phyloP scores from a whole-genome alignment of 2,888 invertebrate species.

The Apomyelois bistriatella region DNA sequence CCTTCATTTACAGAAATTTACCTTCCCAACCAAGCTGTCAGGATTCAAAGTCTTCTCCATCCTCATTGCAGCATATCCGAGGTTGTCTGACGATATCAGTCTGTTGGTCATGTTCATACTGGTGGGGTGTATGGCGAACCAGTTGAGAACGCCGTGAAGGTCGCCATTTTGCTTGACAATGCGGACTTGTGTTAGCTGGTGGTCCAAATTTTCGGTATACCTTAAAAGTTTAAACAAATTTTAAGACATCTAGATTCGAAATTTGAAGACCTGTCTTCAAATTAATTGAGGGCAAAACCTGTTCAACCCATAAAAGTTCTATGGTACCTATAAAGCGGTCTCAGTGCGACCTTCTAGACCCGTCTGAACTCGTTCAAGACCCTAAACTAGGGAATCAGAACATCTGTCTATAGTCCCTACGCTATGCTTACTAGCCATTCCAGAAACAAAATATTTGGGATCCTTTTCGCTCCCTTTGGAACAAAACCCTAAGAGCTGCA shows the following conservation, averaged over 20 bases:
- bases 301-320: too few relatives aligned
- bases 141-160: constrained; percentile 87
- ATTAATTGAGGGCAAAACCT: too few relatives aligned
- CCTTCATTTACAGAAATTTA: constrained; percentile 21
- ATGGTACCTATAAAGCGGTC: too few relatives aligned
- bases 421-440: too few relatives aligned
- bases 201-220: constrained; percentile 85
- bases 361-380: too few relatives aligned
- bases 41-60: constrained; percentile 86
- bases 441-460: too few relatives aligned
- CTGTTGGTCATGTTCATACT: constrained; percentile 93
- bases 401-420: too few relatives aligned
- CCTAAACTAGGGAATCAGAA: too few relatives aligned
- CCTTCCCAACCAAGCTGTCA: constrained; percentile 62
- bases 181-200: constrained; percentile 85
- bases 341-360: too few relatives aligned
- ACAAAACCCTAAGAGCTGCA: background rate
- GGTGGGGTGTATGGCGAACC: constrained; percentile 92
- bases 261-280: too few relatives aligned
- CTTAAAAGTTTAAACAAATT: constrained; percentile 54
- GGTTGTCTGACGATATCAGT: constrained; percentile 89
- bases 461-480: too few relatives aligned
- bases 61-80: constrained; percentile 87
- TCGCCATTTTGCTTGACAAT: constrained; percentile 77
- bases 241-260: too few relatives aligned